Percentiles rank a stretch among this genome's conserved stretches.
Conservation (phyloP, 53 echinoderm and acorn worm species). For the Patiria pectinifera region DNA sequence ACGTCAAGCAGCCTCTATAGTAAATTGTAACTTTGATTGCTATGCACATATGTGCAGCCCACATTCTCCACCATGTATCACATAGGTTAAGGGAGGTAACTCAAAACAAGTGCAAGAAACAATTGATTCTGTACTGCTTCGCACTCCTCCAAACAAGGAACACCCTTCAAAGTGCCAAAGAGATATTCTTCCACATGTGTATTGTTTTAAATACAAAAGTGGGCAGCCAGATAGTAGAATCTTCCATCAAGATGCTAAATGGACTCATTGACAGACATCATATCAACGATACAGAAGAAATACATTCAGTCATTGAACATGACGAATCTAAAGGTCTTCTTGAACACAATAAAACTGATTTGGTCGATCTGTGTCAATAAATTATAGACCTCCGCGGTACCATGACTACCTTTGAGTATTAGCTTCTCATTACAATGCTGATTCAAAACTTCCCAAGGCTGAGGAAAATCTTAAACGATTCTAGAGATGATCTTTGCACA, state of each 20-base stretch:
- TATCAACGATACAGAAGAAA: too few relatives aligned
- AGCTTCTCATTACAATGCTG: background rate
- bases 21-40: background rate
- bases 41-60: conserved; percentile 59
- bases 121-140: conserved; percentile 54
- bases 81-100: conserved; percentile 3
- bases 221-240: too few relatives aligned
- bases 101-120: conserved; percentile 30
- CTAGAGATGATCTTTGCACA: background rate
- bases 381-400: conserved; percentile 10
- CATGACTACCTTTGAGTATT: background rate
- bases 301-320: too few relatives aligned
- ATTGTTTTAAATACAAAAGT: background rate
- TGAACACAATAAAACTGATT: background rate
- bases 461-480: conserved; percentile 2
- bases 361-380: background rate
- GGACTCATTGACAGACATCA: too few relatives aligned
- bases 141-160: conserved; percentile 44
- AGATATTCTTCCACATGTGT: conserved; percentile 51
- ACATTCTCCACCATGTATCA: conserved; percentile 58
- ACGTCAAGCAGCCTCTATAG: background rate
- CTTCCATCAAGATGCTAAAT: too few relatives aligned
- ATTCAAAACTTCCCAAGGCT: background rate
- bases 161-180: conserved; percentile 4
- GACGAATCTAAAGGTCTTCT: too few relatives aligned